These are phyloP conservation scores for Teinopalpus imperialis DNA, from an alignment of 2,888 invertebrate species.

Conservation along the genomic window DNA sequence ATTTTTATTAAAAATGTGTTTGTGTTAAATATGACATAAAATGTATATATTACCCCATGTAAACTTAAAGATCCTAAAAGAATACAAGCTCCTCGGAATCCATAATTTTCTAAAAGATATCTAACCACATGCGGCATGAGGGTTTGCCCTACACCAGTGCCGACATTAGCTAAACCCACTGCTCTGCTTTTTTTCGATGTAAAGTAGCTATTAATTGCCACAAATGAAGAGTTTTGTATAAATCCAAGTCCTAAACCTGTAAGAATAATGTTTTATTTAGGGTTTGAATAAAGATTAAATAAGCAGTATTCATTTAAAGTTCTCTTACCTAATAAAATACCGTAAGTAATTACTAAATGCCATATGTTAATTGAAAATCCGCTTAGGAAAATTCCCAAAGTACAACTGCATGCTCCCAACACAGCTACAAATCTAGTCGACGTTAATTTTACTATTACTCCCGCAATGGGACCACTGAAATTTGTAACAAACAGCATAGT, in stretches of 20 bases:
- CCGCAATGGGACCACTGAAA: slow-evolving; percentile 86
- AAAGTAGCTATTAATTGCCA: slow-evolving; percentile 88
- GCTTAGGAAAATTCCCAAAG: slow-evolving; percentile 68
- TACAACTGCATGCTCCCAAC: slow-evolving; percentile 60
- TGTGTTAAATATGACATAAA: neutral
- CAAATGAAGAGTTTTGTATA: slow-evolving; percentile 86
- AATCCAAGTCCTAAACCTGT: slow-evolving; percentile 86
- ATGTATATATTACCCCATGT: slow-evolving; percentile 78
- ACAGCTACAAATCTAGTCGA: slow-evolving; percentile 71
- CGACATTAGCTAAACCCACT: slow-evolving; percentile 88
- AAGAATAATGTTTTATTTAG: slow-evolving; percentile 30
- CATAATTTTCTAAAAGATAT: slow-evolving; percentile 84
- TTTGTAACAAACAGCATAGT: slow-evolving; percentile 85
- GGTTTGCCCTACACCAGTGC: slow-evolving; percentile 89
- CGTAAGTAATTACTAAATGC: slow-evolving; percentile 71
- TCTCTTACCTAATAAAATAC: slow-evolving; percentile 68
- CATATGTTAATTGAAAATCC: slow-evolving; percentile 68
- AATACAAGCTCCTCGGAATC: slow-evolving; percentile 84
- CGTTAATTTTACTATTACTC: slow-evolving; percentile 82
- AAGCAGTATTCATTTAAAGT: slow-evolving; percentile 10
- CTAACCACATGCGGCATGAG: slow-evolving; percentile 87
- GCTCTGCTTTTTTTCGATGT: slow-evolving; percentile 85
- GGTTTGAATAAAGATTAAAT: neutral
- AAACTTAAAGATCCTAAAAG: slow-evolving; percentile 84
- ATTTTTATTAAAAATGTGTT: neutral